Base-by-base conservation (phyloP, 1,140 invertebrate genomes). In the Drosophila varians region DNA sequence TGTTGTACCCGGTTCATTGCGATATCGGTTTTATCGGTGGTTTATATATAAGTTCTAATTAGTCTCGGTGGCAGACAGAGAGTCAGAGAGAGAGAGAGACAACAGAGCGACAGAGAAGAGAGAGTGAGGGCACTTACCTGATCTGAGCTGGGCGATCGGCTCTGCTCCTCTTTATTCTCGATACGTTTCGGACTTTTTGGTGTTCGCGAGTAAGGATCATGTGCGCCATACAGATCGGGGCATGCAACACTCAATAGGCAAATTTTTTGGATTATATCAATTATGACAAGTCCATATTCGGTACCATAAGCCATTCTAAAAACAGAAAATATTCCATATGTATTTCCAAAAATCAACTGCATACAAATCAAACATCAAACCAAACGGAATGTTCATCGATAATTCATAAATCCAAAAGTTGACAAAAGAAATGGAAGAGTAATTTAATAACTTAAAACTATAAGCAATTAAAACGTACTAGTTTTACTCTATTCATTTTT, bases 281-380 rank as follows among this genome's bases (percentile, higher is more conserved):
- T 94, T 92, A 99, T 95, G 82, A 98, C 97, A 84, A 99, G 92
- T 70, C 98, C 98, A 72, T 95, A 95, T 92, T 99, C 98, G 92
- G 97, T 98, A 80, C 98, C 98, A 93, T 99, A 99, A 71, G 98
- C 96, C 94, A 99, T 94, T 90, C 98, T 99, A 92, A 34, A 90
- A 89, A 87, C 68, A 80, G 65, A 89, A 75, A 76, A 60, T 74
- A 65, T 68, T 73, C 74, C 74, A 60, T 82, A 75, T 80, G 58
- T 82, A 82, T 70, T 45, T 68, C 60, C 46, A 48, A 72, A 80
- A 80, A 79, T 77, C 61, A 90, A 75, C 64, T 57, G 69, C 78
- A 77, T 82, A 76, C 77, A 75, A 64, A 80, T 69, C 3, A 48
- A 74, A 46, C 62, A 47, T 19, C 47, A 72, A 38, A 70, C 47